Base-by-base conservation (phyloP, 2,888 invertebrate species). In the Deilephila elpenor region DNA sequence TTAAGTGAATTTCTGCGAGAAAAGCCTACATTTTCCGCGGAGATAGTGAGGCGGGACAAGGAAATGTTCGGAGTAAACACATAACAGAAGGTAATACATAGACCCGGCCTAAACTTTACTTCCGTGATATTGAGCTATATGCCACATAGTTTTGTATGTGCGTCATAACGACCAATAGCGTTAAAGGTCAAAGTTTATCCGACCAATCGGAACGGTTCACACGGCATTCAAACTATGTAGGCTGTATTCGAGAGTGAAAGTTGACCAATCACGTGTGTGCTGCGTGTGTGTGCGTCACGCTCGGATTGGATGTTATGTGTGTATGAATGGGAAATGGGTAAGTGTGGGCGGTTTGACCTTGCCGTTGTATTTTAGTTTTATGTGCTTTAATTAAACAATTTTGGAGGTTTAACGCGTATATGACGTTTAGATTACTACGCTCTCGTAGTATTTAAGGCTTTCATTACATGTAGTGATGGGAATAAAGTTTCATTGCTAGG, bases 151-250 rank as follows among this genome's bases (percentile, higher is more conserved):
- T 44, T 75, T 77, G 74, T 75, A 80, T 75, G 77, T 82, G 77
- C 73, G 73, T 73, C 56, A 61, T 75, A 71, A 64, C 85, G 80
- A 76, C 93, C 91, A 93, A 93, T 93, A 84, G 85, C 83, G 81
- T 79, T 84, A 89, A 93, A 93, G 92, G 93, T 93, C 93, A 92
- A 84, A 87, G 83, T 83, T 84, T 77, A 84, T 85, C 78, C 89
- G 87, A 79, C 92, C 91, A 93, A 93, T 91, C 78, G 82, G 79
- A 78, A 82, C 78, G 82, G 84, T 80, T 78, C 77, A 77, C 87
- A 80, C 80, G 91, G 91, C 86, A 93, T 93, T 89, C 89, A 79
- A 90, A 93, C 92, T 92, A 92, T 91, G 93, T 93, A 93, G 92
- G 94, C 90, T 91, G 86, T 81, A 85, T 88, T 82, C 82, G 91